Evolutionary conservation across 1,140 invertebrate genomes (phyloP).

Genomic region (Conus ventricosus): DNA sequence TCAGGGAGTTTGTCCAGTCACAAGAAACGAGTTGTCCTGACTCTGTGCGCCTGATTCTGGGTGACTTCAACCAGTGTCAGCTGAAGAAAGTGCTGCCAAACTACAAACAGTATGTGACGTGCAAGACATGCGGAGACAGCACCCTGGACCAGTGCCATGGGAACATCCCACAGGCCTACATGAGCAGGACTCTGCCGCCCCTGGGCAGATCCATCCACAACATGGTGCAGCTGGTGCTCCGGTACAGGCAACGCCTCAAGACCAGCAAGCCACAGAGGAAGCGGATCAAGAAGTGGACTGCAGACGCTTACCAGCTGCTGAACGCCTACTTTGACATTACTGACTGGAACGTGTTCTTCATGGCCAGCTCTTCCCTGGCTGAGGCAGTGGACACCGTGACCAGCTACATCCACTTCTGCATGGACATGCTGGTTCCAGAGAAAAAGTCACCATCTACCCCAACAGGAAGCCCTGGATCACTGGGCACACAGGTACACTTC

Average conservation of each 20-base stretch:
- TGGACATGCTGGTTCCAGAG: not conserved
- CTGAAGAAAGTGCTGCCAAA: constrained; percentile 4
- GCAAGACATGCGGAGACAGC: not conserved
- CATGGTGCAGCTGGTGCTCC: not conserved
- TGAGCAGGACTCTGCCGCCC: not conserved
- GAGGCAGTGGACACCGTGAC: not conserved
- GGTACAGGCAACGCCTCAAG: not conserved
- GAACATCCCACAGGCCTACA: not conserved
- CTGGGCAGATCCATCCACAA: not conserved
- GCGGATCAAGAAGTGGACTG: not conserved
- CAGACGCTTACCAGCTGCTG: not conserved
- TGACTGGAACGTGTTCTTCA: not conserved
- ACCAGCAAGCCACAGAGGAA: not conserved
- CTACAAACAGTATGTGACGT: not conserved
- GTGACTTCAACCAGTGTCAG: constrained; percentile 4
- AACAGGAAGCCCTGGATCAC: not conserved
- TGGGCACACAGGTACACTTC: too few species aligned
- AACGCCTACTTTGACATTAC: not conserved
- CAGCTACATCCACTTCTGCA: not conserved
- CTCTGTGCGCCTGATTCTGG: not conserved
- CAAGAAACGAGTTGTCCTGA: not conserved
- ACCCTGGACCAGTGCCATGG: not conserved
- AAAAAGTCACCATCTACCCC: not conserved
- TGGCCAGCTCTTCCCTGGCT: not conserved
- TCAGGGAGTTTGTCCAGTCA: not conserved